Base-by-base conservation (phyloP, 2,797 vertebrate genomes). In the Luscinia luscinia region DNA sequence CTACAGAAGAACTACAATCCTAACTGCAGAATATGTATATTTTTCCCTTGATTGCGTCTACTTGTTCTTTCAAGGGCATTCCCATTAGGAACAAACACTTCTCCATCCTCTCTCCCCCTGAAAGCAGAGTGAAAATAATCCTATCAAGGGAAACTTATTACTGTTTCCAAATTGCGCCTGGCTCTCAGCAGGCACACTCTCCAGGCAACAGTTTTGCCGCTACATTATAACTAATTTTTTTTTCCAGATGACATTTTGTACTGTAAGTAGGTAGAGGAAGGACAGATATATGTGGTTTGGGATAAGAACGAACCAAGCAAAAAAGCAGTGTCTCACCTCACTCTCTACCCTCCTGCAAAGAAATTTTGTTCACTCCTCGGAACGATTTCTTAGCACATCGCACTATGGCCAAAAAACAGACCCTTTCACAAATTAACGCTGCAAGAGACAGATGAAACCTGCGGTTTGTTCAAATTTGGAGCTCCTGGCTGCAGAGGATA, bases 91-190 rank as follows among this genome's bases (percentile, higher is more conserved):
- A 95, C 67, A 95, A 77, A 95, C 84, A 93, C 55, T 83, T 92
- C 95, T 95, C 93, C 82, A 91, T 95, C 84, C 76, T 88, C 87
- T 96, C 95, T 94, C 84, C 81, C 89, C 89, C 89, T 97, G 97
- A 96, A 96, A 97, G 95, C 61, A 93, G 83, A 92, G 90, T 94
- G 90, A 97, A 97, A 95, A 98, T 95, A 97, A 97, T 93, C 94
- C 87, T 92, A 97, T 97, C 95, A 96, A 96, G 93, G 96, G 93
- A 97, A 97, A 97, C 92, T 94, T 97, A 97, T 94, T 97, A 96
- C 93, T 95, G 90, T 96, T 97, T 97, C 90, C 94, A 97, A 97
- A 97, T 96, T 95, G 93, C 89, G 84, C 97, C 93, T 96, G 94
- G 95, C 89, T 96, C 96, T 96, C 93, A 94, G 94, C 83, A 97